Percentiles rank a stretch among this genome's conserved stretches.
These are phyloP conservation scores for Acrocephalus scirpaceus DNA, from an alignment of 2,797 vertebrate species.

Conservation along the genomic window DNA sequence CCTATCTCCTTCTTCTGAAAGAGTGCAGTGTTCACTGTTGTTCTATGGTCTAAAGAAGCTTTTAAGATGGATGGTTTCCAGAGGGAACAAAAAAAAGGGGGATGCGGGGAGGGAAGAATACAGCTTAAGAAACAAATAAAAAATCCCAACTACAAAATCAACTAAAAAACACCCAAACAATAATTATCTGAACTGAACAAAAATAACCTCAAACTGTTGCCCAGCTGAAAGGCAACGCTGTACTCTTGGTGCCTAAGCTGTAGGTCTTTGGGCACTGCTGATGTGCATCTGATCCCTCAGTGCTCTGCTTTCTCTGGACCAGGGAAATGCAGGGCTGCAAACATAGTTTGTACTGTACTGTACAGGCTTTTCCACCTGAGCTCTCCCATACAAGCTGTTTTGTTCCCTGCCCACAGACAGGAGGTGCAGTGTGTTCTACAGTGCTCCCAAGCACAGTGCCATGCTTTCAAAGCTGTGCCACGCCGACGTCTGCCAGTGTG, in stretches of 20 bases:
- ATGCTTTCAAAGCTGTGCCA: conserved; percentile 75
- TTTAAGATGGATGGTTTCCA: background rate
- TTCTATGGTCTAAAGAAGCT: background rate
- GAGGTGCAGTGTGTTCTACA: conserved; percentile 75
- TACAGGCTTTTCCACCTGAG: background rate
- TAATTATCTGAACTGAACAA: background rate
- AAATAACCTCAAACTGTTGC: background rate
- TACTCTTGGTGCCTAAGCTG: background rate
- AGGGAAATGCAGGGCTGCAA: background rate
- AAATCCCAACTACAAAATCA: background rate
- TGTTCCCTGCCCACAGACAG: conserved; percentile 50
- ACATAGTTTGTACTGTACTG: background rate
- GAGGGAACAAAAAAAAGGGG: background rate
- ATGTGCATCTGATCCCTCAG: background rate
- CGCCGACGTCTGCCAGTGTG: conserved; percentile 67
- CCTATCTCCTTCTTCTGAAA: background rate
- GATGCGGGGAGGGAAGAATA: rapidly evolving
- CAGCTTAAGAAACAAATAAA: background rate
- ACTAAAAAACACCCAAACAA: background rate
- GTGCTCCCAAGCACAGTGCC: conserved; percentile 63
- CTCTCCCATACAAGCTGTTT: background rate
- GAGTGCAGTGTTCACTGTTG: background rate
- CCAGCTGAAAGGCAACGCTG: background rate
- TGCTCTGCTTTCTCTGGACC: background rate
- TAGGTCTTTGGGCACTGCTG: background rate